phyloP scores from a whole-genome alignment of 2,888 invertebrate species.

The Argynnis bischoffii region DNA sequence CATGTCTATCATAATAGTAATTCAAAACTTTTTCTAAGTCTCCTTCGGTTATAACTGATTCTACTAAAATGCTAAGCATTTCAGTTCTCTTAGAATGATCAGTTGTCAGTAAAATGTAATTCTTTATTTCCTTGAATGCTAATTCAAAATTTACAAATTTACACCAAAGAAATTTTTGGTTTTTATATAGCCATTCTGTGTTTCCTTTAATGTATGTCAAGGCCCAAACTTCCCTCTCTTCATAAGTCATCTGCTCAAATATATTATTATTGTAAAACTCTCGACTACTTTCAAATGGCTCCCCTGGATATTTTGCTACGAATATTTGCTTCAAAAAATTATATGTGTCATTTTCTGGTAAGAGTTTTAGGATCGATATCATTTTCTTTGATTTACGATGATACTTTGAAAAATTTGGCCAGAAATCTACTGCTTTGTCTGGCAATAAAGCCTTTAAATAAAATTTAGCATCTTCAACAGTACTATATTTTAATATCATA shows the following conservation, averaged over 20 bases:
- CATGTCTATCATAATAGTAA: constrained; percentile 59
- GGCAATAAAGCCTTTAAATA: constrained; percentile 50
- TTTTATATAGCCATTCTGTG: constrained; percentile 49
- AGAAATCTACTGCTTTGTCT: constrained; percentile 44
- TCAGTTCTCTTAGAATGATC: constrained; percentile 47
- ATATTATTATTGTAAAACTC: constrained; percentile 48
- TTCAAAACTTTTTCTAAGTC: constrained; percentile 52
- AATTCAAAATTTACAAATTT: constrained; percentile 54
- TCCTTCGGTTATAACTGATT: constrained; percentile 49
- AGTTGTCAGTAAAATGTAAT: constrained; percentile 46
- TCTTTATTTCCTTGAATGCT: constrained; percentile 54
- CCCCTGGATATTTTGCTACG: constrained; percentile 47
- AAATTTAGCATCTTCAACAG: constrained; percentile 51
- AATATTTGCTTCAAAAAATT: constrained; percentile 53
- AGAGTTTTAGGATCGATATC: constrained; percentile 47
- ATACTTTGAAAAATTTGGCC: constrained; percentile 48
- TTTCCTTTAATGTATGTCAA: constrained; percentile 50
- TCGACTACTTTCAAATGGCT: constrained; percentile 52
- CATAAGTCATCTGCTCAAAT: constrained; percentile 51
- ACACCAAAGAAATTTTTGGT: constrained; percentile 56
- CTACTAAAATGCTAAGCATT: constrained; percentile 49
- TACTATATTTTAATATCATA: constrained; percentile 47
- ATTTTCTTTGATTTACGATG: constrained; percentile 41
- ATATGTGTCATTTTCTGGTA: constrained; percentile 50
- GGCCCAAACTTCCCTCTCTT: constrained; percentile 59